phyloP scores from a whole-genome alignment of 2,888 invertebrate genomes.

The Plagiodera versicolora region DNA sequence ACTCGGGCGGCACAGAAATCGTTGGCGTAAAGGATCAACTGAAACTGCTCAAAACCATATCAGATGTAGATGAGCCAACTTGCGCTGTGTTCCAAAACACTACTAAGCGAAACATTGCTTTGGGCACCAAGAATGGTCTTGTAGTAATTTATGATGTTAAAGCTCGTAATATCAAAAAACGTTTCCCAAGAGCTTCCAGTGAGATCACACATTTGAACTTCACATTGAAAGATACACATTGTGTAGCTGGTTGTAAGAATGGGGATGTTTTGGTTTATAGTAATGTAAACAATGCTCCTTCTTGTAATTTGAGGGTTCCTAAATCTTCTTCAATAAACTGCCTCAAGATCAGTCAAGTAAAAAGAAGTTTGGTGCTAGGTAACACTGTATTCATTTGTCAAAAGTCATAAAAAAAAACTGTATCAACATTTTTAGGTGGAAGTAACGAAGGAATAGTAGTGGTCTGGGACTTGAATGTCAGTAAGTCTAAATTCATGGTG shows the following conservation, averaged over 20 bases:
- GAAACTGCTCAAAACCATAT: constrained; percentile 47
- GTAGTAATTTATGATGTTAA: constrained; percentile 52
- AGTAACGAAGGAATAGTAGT: constrained; percentile 51
- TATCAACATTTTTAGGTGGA: constrained; percentile 36
- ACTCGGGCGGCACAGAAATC: constrained; percentile 48
- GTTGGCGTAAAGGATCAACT: constrained; percentile 46
- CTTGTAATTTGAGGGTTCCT: constrained; percentile 45
- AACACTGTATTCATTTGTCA: too few relatives aligned
- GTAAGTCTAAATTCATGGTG: constrained; percentile 41
- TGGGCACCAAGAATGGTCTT: constrained; percentile 48
- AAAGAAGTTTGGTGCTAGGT: constrained; percentile 44
- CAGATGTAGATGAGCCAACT: constrained; percentile 48
- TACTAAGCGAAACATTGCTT: constrained; percentile 46
- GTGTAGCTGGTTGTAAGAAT: constrained; percentile 47
- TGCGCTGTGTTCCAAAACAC: constrained; percentile 50
- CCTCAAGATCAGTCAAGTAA: constrained; percentile 45
- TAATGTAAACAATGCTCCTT: constrained; percentile 42
- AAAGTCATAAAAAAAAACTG: too few relatives aligned
- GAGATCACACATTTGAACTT: constrained; percentile 45
- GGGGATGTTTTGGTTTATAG: constrained; percentile 49
- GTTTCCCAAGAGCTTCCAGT: constrained; percentile 42
- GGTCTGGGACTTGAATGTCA: constrained; percentile 51
- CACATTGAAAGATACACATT: constrained; percentile 48
- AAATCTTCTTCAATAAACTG: constrained; percentile 46
- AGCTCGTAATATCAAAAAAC: constrained; percentile 43